These are phyloP conservation scores for Malurus elegans DNA, from an alignment of 2,113 vertebrate species.

Conservation along the genomic window DNA sequence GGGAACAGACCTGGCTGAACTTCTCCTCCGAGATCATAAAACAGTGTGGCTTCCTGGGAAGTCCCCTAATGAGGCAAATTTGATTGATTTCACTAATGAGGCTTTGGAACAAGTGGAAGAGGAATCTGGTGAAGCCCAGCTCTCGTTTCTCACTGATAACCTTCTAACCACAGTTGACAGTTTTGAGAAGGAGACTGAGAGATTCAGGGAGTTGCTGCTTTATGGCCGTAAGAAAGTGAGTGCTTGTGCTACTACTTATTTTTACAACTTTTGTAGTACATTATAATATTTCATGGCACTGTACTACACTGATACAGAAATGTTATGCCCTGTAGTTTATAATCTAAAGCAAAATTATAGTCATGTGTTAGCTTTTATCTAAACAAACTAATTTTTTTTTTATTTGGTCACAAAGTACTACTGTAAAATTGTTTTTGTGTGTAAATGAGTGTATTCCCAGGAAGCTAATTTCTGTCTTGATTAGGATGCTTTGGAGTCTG, in stretches of 20 bases:
- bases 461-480: background rate
- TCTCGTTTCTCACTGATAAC: constrained; percentile 88
- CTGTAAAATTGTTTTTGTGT: background rate
- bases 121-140: constrained; percentile 85
- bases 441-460: background rate
- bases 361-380: background rate
- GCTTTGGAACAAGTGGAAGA: constrained; percentile 85
- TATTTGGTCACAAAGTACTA: background rate
- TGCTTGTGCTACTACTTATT: background rate
- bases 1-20: constrained; percentile 93
- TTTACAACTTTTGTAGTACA: background rate
- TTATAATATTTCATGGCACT: background rate
- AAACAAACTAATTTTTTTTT: background rate
- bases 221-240: constrained; percentile 93
- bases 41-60: constrained; percentile 96
- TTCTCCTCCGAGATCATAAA: constrained; percentile 90
- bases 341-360: background rate
- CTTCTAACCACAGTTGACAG: constrained; percentile 74
- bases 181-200: constrained; percentile 87
- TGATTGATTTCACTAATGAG: constrained; percentile 96
- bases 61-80: constrained; percentile 92
- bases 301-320: background rate
- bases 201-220: constrained; percentile 93
- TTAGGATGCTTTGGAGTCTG: constrained; percentile 93
- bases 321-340: background rate